A percentile compares a stretch with the other conserved stretches of the same genome.
These are phyloP conservation scores for Lasioglossum figueresi DNA, from an alignment of 2,888 invertebrate species.

Conservation along the genomic window DNA sequence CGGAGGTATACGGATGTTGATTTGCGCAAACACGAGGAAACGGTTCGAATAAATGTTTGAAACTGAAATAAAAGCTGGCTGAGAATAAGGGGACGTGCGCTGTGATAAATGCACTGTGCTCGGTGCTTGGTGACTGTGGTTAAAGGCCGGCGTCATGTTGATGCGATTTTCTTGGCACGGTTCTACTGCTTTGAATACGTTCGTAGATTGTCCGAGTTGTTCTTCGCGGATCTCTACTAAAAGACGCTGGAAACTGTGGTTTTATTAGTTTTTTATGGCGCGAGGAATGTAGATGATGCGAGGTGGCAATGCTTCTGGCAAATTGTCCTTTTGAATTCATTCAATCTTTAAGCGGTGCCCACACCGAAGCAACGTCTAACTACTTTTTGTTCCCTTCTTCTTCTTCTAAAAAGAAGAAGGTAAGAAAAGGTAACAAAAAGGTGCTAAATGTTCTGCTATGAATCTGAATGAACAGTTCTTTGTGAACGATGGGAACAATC, in stretches of 20 bases:
- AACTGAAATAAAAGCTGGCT: constrained; percentile 8
- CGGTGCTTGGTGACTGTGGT: neutral
- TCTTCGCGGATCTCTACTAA: neutral
- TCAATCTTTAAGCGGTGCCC: no score
- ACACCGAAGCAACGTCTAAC: no score
- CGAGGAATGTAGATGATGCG: neutral
- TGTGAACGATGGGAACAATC: no score
- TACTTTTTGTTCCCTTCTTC: no score
- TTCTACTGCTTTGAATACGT: neutral
- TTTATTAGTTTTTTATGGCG: neutral
- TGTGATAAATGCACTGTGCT: neutral
- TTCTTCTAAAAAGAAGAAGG: no score
- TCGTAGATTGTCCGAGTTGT: constrained; percentile 3
- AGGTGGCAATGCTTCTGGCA: neutral
- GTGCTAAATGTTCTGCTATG: no score
- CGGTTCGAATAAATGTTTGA: neutral
- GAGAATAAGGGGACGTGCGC: neutral
- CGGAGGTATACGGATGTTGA: neutral
- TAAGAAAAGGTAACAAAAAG: no score
- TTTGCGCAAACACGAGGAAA: constrained; percentile 2
- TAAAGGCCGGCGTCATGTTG: neutral
- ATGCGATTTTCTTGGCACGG: constrained; percentile 3
- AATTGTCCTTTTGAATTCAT: neutral
- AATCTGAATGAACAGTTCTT: no score
- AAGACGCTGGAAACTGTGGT: neutral